Evolutionary conservation across 2,797 vertebrate species (phyloP), one percentile per base, ranked within the genome.

Genomic region (Gadopsis bispinosus): DNA sequence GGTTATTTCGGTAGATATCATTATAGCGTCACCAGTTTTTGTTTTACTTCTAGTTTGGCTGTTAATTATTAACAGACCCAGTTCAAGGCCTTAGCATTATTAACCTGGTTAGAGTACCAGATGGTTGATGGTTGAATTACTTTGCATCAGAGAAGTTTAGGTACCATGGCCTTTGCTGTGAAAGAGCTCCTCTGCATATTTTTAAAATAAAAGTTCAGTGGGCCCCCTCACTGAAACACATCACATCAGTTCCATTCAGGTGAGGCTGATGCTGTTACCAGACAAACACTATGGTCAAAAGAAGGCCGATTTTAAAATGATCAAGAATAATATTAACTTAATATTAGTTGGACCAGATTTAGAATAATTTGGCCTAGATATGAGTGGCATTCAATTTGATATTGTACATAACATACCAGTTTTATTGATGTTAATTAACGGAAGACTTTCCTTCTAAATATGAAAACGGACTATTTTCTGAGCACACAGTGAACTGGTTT

Each of bases 111-210:
- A 4, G 5, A 39, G 51, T 4, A 58, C 13, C 29, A 22, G 37
- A 55, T 58, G 16, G 68, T 16, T 67, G 11, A 35, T 60, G 29
- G 41, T 59, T 59, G 2, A 33, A 29, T 19, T 12, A 26, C 33
- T 20, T 65, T 56, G 3, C 29, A n/a, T 61, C n/a, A 61, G 31
- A 50, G 26, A 47, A 47, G 31, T 64, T 69, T 41, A 70, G n/a
- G 29, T 67, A 50, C 45, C 41, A 33, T 62, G 48, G 22, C 48
- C n/a, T 61, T 75, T 69, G 5, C 35, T 56, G 31, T 69, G n/a
- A 73, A 77, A 47, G 59, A 48, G 20, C 60, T 73, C 26, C 45
- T 69, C 39, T 56, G 41, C 63, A 62, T 75, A 65, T 69, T 35
- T 71, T 58, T 20, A 16, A 45, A 68, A n/a, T n/a, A 26, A 26